A percentile compares a stretch with the other conserved stretches of the same genome.
These are phyloP conservation scores for Cynaeus angustus DNA, from an alignment of 2,888 invertebrate genomes.

Conservation along the genomic window DNA sequence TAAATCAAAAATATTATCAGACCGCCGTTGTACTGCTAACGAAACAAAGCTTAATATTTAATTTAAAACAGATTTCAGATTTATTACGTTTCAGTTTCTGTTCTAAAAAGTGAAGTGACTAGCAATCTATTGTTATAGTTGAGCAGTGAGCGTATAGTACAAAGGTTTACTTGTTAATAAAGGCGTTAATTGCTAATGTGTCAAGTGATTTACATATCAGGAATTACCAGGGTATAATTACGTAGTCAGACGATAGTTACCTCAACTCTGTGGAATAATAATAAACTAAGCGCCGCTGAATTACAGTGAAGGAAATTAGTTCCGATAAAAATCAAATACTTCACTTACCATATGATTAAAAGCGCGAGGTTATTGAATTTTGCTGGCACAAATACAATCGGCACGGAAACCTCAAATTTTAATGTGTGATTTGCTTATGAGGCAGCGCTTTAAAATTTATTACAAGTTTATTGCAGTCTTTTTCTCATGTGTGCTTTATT, in stretches of 20 bases:
- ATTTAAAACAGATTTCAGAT: neutral
- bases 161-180: slow-evolving; percentile 12
- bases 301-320: neutral
- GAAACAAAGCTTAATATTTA: slow-evolving; percentile 16
- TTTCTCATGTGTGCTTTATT: neutral
- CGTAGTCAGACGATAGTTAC: slow-evolving; percentile 11
- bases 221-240: slow-evolving; percentile 23
- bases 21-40: slow-evolving; percentile 3
- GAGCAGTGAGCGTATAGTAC: neutral
- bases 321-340: neutral
- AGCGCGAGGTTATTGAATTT: neutral
- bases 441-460: too few species aligned
- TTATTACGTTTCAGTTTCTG: too few species aligned
- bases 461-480: neutral
- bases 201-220: slow-evolving; percentile 28
- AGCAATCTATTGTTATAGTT: too few species aligned
- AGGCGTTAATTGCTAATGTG: slow-evolving; percentile 24
- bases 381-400: too few species aligned
- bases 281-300: neutral
- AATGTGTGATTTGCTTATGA: too few species aligned
- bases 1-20: slow-evolving; percentile 30
- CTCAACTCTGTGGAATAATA: slow-evolving; percentile 23
- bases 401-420: too few species aligned
- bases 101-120: neutral
- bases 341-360: neutral